Conservation (phyloP, 2,888 invertebrate species). For the Tethea ocularis region DNA sequence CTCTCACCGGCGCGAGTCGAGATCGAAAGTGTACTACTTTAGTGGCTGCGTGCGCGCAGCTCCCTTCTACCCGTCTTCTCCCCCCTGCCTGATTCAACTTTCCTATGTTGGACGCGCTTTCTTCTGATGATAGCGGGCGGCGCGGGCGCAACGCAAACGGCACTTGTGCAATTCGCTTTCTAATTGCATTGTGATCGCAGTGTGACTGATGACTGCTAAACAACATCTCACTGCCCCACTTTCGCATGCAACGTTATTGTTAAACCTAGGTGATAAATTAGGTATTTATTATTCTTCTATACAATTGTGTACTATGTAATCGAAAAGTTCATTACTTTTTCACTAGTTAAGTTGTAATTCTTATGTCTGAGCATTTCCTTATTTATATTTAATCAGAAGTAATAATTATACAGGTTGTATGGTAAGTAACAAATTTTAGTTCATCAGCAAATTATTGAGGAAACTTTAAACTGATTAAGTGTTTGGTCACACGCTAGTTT, state of each 20-base stretch:
- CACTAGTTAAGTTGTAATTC: not conserved
- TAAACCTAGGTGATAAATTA: slow-evolving; percentile 33
- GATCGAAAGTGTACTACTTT: slow-evolving; percentile 83
- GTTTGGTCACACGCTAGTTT: not conserved
- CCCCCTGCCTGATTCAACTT: slow-evolving; percentile 65
- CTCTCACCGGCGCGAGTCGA: slow-evolving; percentile 79
- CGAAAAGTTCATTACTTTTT: slow-evolving; percentile 10
- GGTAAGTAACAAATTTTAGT: too few relatives aligned
- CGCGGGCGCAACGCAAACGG: slow-evolving; percentile 43
- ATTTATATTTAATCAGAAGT: not conserved
- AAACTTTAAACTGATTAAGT: slow-evolving; percentile 4
- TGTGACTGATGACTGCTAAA: slow-evolving; percentile 65
- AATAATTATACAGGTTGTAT: too few relatives aligned
- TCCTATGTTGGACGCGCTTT: slow-evolving; percentile 78
- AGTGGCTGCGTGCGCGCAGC: slow-evolving; percentile 75
- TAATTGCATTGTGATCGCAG: slow-evolving; percentile 80
- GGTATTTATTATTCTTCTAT: slow-evolving; percentile 32
- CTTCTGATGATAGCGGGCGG: slow-evolving; percentile 70
- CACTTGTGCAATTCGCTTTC: slow-evolving; percentile 81
- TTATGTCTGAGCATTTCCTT: not conserved
- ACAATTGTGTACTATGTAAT: slow-evolving; percentile 17
- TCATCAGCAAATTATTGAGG: not conserved
- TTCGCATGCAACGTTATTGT: slow-evolving; percentile 53
- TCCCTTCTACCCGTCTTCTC: slow-evolving; percentile 30
- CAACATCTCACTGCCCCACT: slow-evolving; percentile 69